A percentile compares a stretch with the other conserved stretches of the same genome.
phyloP scores from a whole-genome alignment of 2,113 vertebrate species.

The Columba janthina region DNA sequence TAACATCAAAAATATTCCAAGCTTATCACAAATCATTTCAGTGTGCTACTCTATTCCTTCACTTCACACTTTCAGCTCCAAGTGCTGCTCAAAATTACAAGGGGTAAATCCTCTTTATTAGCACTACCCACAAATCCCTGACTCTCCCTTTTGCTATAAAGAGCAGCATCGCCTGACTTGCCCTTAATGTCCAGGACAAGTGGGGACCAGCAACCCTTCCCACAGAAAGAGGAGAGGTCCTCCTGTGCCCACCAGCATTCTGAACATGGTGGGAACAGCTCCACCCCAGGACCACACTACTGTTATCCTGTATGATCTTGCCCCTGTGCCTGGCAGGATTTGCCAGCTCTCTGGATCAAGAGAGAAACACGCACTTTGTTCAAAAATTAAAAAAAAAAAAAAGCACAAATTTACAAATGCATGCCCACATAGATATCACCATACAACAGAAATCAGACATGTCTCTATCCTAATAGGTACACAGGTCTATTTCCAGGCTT shows the following conservation, averaged over 20 bases:
- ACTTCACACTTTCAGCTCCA: background rate
- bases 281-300: background rate
- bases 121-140: background rate
- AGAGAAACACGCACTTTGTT: background rate
- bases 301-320: background rate
- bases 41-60: background rate
- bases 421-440: background rate
- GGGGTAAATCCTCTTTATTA: background rate
- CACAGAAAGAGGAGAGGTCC: background rate
- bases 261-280: background rate
- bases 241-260: accelerated
- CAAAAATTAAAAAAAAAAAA: background rate
- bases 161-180: background rate
- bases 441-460: background rate
- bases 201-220: background rate
- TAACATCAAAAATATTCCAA: background rate
- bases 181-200: background rate
- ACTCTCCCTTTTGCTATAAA: background rate
- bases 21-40: background rate
- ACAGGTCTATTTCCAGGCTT: background rate
- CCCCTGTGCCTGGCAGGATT: background rate
- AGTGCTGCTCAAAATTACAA: background rate
- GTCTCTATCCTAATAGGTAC: background rate
- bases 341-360: background rate
- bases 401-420: background rate